phyloP scores from a whole-genome alignment of 64 coral and sea anemone genomes.

The Actinia tenebrosa region DNA sequence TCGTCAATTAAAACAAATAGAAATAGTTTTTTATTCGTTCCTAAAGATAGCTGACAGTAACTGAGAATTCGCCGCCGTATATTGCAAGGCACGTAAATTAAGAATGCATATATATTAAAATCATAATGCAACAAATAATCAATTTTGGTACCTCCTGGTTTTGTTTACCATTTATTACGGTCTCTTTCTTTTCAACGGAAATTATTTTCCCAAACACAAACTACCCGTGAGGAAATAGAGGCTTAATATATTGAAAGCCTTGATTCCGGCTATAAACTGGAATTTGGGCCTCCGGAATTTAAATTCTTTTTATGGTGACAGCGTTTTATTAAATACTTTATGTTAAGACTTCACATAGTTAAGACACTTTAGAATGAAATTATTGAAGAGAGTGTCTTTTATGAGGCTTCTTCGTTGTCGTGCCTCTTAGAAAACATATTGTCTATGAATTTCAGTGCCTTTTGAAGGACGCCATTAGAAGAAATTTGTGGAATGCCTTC shows the following conservation, averaged over 20 bases:
- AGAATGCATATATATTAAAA: no score
- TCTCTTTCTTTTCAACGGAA: neutral
- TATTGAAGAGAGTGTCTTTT: neutral
- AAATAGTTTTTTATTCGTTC: no score
- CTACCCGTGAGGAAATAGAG: slow-evolving; percentile 10
- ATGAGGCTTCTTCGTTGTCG: neutral
- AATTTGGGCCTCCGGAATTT: neutral
- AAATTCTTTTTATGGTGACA: neutral
- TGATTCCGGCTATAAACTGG: neutral
- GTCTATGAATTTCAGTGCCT: neutral
- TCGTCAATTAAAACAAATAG: no score
- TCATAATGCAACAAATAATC: neutral
- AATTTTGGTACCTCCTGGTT: neutral
- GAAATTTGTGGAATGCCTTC: neutral
- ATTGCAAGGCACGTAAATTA: no score
- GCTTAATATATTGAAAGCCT: neutral
- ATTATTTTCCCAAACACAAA: neutral
- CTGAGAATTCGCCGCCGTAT: no score
- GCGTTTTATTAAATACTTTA: neutral
- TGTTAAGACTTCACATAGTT: neutral
- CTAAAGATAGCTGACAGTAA: no score
- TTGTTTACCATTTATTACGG: neutral
- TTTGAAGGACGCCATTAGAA: neutral
- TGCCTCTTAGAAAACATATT: neutral
- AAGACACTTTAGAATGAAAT: neutral